phyloP scores from a whole-genome alignment of 2,888 invertebrate species.

The Harpalus rubripes region DNA sequence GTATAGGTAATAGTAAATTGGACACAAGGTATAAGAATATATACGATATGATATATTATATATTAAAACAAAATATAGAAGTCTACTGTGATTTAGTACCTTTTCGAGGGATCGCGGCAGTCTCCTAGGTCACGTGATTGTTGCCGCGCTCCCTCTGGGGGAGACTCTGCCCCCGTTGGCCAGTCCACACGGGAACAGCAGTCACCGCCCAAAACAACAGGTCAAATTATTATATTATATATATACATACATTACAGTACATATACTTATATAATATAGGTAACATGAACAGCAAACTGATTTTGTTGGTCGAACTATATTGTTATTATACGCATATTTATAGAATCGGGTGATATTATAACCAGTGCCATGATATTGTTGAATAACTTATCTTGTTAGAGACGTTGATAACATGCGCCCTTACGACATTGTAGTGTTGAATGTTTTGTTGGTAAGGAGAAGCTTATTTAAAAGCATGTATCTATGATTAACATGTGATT shows the following conservation, averaged over 20 bases:
- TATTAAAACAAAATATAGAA: constrained; percentile 61
- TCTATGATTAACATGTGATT: constrained; percentile 75
- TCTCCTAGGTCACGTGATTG: constrained; percentile 60
- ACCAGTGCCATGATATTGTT: constrained; percentile 79
- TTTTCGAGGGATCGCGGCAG: constrained; percentile 53
- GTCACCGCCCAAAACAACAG: constrained; percentile 59
- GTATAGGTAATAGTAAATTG: constrained; percentile 21
- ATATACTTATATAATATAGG: constrained; percentile 55
- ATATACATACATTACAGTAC: constrained; percentile 57
- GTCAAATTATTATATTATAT: constrained; percentile 62
- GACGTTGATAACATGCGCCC: constrained; percentile 74
- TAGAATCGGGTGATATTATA: constrained; percentile 79
- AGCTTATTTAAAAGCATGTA: constrained; percentile 76
- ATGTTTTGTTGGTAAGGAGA: constrained; percentile 76
- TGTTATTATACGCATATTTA: constrained; percentile 77
- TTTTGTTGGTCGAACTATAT: constrained; percentile 68
- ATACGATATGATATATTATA: constrained; percentile 52
- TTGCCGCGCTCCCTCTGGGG: constrained; percentile 42
- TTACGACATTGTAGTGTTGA: constrained; percentile 74
- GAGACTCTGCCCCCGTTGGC: constrained; percentile 57
- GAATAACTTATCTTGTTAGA: constrained; percentile 77
- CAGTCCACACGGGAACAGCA: constrained; percentile 41
- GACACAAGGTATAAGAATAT: constrained; percentile 20
- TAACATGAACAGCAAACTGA: constrained; percentile 64
- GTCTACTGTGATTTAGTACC: constrained; percentile 65